Evolutionary conservation across 2,797 vertebrate genomes (phyloP), one percentile per base, ranked within the genome.

Genomic region (Enteromius mattozi): DNA sequence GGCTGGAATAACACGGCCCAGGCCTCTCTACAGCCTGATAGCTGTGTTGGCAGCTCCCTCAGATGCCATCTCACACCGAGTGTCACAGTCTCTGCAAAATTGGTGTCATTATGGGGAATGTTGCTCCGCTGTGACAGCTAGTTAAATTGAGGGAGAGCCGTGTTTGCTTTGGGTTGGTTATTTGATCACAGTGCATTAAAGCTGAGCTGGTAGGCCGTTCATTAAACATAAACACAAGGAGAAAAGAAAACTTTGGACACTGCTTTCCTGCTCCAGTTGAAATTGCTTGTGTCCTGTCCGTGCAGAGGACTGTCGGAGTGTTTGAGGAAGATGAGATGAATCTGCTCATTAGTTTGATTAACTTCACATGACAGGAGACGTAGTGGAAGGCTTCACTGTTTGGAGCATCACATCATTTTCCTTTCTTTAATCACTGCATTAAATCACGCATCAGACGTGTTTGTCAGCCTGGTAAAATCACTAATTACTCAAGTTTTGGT

Each of bases 91-190:
- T 59, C 30, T 61, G 40, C 21, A 17, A 61, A 79, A 84, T 79
- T 78, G 75, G 82, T 84, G 82, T 63, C 66, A 63, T 84, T 84
- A 84, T 49, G 27, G 30, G 76, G 76, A 84, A 79, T n/a, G 76
- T 49, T 79, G 51, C 40, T 84, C 51, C 21, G 24, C 75, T 61
- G 27, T 84, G 83, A 63, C 76, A 71, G 76, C 75, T 84, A 79
- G 66, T 79, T 84, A 61, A 72, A 84, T 70, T 76, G 78, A 81
- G 40, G 49, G 30, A 75, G 16, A 79, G 86, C 14, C 86, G 16
- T 21, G 68, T 92, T 86, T 89, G 90, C 37, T 82, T 90, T 72
- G 54, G 88, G 42, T 90, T 88, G 74, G 85, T 77, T 81, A 84
- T 69, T 85, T 27, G 61, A 68, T 75, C 79, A 68, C 35, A 85